Percentiles rank a stretch among this genome's conserved stretches.
phyloP scores from a whole-genome alignment of 2,797 vertebrate species.

The Heliangelus exortis region DNA sequence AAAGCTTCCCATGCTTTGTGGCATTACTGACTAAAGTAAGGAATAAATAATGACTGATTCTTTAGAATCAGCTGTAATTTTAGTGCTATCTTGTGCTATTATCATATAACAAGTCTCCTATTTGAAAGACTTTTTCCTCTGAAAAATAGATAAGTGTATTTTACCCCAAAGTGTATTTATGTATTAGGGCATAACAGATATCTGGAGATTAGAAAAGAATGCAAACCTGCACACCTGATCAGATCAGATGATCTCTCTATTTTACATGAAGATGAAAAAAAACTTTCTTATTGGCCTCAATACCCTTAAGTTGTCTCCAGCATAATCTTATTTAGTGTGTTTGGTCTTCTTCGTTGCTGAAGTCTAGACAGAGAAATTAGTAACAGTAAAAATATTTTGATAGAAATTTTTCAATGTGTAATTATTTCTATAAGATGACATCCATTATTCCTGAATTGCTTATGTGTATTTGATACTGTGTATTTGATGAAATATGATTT shows the following conservation, averaged over 20 bases:
- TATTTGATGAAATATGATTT: not conserved
- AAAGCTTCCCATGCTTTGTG: not conserved
- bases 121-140: not conserved
- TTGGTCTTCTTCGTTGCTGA: not conserved
- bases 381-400: not conserved
- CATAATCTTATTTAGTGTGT: not conserved
- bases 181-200: not conserved
- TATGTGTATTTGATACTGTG: not conserved
- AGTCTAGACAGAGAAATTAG: not conserved
- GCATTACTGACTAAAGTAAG: not conserved
- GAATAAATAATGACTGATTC: not conserved
- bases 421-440: not conserved
- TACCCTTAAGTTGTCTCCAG: not conserved
- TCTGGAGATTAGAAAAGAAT: not conserved
- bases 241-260: not conserved
- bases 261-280: not conserved
- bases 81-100: not conserved
- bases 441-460: not conserved
- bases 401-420: not conserved
- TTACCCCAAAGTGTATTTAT: not conserved
- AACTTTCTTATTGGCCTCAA: not conserved
- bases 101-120: not conserved
- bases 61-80: not conserved
- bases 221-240: not conserved
- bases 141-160: not conserved